A percentile compares a stretch with the other conserved stretches of the same genome.
phyloP scores from a whole-genome alignment of 1,140 invertebrate genomes.

The Sminthurinus signatus region DNA sequence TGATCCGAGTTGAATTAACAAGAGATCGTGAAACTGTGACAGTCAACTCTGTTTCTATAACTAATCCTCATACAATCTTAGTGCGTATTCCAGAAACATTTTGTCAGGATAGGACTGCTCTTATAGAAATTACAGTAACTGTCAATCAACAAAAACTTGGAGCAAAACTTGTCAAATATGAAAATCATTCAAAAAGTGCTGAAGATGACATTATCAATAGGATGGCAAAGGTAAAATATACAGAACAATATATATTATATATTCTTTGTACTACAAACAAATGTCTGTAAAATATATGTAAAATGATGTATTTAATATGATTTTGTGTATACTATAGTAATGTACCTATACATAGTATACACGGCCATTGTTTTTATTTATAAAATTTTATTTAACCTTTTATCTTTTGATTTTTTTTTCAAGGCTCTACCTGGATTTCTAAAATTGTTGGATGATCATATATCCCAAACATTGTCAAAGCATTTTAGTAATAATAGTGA shows the following conservation, averaged over 20 bases:
- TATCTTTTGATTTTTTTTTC: constrained; percentile 1
- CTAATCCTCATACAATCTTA: constrained; percentile 31
- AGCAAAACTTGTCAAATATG: constrained; percentile 36
- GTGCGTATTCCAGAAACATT: constrained; percentile 34
- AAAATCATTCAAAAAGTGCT: constrained; percentile 2
- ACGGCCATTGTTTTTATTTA: not conserved
- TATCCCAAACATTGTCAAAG: constrained; percentile 25
- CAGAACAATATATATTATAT: too few species aligned
- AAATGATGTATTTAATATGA: too few species aligned
- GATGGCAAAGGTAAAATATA: constrained; percentile 30
- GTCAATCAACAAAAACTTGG: constrained; percentile 34
- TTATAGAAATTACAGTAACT: constrained; percentile 33
- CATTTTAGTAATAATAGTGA: constrained; percentile 25
- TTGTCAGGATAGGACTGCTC: constrained; percentile 14
- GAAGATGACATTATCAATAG: constrained; percentile 31
- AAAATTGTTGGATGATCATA: constrained; percentile 32
- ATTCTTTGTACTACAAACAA: too few species aligned
- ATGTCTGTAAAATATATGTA: too few species aligned
- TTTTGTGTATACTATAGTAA: too few species aligned
- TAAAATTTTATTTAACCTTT: constrained; percentile 1
- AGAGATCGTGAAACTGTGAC: constrained; percentile 12
- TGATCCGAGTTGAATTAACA: constrained; percentile 23
- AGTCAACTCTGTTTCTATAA: not conserved
- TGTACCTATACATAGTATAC: too few species aligned
- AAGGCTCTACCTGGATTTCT: constrained; percentile 31